These are phyloP conservation scores for Solea senegalensis DNA, from an alignment of 2,113 vertebrate species.

Conservation along the genomic window DNA sequence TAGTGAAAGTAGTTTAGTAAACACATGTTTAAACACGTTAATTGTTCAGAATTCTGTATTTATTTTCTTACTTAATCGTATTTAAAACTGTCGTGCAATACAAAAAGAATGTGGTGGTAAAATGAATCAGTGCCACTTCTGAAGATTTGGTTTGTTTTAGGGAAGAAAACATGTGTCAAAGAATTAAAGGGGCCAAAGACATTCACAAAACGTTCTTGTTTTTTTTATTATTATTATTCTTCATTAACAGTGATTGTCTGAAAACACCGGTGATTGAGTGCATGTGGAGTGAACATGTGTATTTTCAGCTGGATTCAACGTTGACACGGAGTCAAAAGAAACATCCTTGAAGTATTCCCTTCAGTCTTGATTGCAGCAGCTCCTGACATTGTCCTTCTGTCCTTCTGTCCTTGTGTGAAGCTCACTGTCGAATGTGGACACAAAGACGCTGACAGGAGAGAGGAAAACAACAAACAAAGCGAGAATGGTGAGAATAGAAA, in stretches of 20 bases:
- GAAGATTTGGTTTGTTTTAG: too few species aligned
- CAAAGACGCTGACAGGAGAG: conserved; percentile 25
- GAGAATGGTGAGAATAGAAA: conserved; percentile 7
- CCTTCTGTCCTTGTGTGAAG: conserved; percentile 7
- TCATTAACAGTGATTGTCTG: conserved; percentile 51
- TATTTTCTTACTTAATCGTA: too few species aligned
- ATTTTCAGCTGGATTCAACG: conserved; percentile 22
- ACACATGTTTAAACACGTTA: too few species aligned
- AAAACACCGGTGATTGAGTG: conserved; percentile 19
- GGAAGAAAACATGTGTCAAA: background rate
- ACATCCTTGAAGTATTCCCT: conserved; percentile 1
- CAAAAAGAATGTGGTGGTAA: too few species aligned
- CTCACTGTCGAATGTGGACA: conserved; percentile 33
- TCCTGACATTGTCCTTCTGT: conserved; percentile 2
- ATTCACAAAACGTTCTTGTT: background rate
- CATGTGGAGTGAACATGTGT: background rate
- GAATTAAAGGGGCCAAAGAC: background rate
- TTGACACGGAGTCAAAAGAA: conserved; percentile 12
- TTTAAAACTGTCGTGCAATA: too few species aligned
- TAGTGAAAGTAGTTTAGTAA: too few species aligned
- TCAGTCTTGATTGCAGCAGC: conserved; percentile 12
- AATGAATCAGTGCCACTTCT: too few species aligned
- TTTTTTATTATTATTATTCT: conserved; percentile 29
- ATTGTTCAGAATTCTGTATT: too few species aligned
- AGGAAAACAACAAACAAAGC: background rate